Base-by-base conservation (phyloP, 35 echinoderm and acorn worm species). In the Anneissia japonica region DNA sequence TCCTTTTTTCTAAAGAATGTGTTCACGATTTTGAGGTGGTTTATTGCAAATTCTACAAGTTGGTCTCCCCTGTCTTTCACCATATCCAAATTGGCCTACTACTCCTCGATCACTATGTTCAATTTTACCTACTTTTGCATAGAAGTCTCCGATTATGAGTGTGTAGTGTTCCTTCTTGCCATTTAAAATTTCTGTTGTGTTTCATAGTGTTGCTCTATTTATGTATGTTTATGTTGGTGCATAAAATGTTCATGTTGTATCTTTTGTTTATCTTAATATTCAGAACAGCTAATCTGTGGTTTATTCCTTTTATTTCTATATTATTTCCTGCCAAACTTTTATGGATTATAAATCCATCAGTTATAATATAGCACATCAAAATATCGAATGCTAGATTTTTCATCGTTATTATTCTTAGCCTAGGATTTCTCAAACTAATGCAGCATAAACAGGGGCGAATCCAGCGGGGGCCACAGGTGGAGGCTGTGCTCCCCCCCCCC, bases 1-100 rank as follows among this genome's bases (percentile, higher is more conserved):
- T n/a, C n/a, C n/a, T n/a, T 36, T 86, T n/a, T 86, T 36, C 79
- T 86, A 38, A 83, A 83, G 46, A 56, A 83, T 83, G 81, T 83
- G 38, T 83, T 83, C 35, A 83, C 12, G 32, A 86, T 81, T 86
- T 86, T 86, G 0, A 86, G 46, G 73, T 86, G 23, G 84, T n/a
- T n/a, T n/a, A n/a, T n/a, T n/a, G n/a, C n/a, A n/a, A n/a, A n/a
- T n/a, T n/a, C n/a, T n/a, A n/a, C n/a, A n/a, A n/a, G n/a, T n/a
- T n/a, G n/a, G 76, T 86, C 73, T 31, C 84, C 84, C 36, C 84
- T 86, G 84, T 86, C 40, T 55, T 83, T 83, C 12, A 32, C 13
- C 39, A 55, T 13, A 55, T 38, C 81, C n/a, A n/a, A n/a, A n/a
- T n/a, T n/a, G n/a, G 46, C 32, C 13, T n/a, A 36, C 84, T 80